These are phyloP conservation scores for Diarsia dahlii DNA, from an alignment of 2,888 invertebrate species.

Conservation along the genomic window DNA sequence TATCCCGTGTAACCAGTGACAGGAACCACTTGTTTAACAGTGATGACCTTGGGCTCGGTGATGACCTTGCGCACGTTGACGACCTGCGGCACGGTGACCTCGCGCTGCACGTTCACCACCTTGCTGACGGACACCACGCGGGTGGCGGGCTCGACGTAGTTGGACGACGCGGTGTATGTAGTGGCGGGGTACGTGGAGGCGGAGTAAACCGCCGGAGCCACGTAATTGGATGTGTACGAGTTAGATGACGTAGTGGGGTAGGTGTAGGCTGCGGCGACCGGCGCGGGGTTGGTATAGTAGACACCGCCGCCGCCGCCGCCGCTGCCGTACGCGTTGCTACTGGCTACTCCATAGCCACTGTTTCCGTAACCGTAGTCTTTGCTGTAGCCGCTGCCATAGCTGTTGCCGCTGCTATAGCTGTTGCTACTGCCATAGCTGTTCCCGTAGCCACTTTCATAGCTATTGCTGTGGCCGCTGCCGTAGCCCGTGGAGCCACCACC, in stretches of 20 bases:
- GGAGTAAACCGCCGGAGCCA: conserved; percentile 15
- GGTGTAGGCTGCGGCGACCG: conserved; percentile 23
- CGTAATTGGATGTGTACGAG: conserved; percentile 22
- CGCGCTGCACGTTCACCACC: conserved; percentile 65
- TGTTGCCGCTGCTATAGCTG: no score
- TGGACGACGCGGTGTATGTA: conserved; percentile 31
- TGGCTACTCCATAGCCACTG: conserved; percentile 42
- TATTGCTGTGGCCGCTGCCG: conserved; percentile 37
- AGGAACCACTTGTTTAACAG: conserved; percentile 59
- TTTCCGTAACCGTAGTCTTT: conserved; percentile 32
- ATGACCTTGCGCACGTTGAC: conserved; percentile 63
- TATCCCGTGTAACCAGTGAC: conserved; percentile 51
- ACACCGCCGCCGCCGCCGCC: not conserved
- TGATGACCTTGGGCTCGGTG: conserved; percentile 60
- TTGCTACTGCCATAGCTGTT: conserved; percentile 21
- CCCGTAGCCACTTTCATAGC: conserved; percentile 7
- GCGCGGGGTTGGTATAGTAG: conserved; percentile 48
- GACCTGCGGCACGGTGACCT: conserved; percentile 61
- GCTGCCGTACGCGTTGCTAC: conserved; percentile 52
- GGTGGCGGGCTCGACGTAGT: conserved; percentile 43
- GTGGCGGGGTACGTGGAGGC: conserved; percentile 20
- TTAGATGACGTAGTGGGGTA: conserved; percentile 5
- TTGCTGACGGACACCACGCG: conserved; percentile 53
- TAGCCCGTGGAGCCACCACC: conserved; percentile 51
- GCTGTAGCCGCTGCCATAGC: conserved; percentile 32